phyloP scores from a whole-genome alignment of 1,140 invertebrate species.

The Drosophila leontia region DNA sequence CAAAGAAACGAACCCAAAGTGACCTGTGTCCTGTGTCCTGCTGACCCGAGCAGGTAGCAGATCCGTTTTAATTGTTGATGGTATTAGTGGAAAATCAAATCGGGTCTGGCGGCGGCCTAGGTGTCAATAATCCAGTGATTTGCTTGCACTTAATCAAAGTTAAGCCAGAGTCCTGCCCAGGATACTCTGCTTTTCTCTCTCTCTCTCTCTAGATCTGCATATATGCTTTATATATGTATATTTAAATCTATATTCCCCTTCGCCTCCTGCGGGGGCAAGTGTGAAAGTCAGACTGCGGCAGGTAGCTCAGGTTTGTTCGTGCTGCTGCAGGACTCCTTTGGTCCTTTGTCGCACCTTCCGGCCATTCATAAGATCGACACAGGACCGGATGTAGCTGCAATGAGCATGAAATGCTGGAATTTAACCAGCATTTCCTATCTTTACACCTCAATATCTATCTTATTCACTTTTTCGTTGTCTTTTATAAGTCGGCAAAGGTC shows the following conservation, averaged over 20 bases:
- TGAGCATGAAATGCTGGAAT: constrained; percentile 20
- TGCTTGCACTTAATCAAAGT: constrained; percentile 77
- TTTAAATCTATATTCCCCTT: not conserved
- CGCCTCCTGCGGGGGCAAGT: constrained; percentile 36
- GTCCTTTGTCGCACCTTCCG: constrained; percentile 58
- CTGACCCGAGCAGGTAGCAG: constrained; percentile 53
- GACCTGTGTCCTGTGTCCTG: not conserved
- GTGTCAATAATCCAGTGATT: constrained; percentile 80
- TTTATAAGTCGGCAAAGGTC: not conserved
- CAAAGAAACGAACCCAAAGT: not conserved
- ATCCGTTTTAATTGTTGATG: constrained; percentile 80
- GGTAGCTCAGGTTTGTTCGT: constrained; percentile 37
- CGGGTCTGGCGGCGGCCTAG: constrained; percentile 59
- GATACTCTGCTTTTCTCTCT: not conserved
- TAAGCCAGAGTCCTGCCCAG: constrained; percentile 40
- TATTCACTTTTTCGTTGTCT: not conserved
- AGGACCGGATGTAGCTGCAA: constrained; percentile 65
- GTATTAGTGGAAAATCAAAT: constrained; percentile 82
- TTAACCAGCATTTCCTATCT: constrained; percentile 3
- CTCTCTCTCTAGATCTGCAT: not conserved
- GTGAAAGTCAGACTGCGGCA: constrained; percentile 58
- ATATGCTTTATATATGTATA: not conserved
- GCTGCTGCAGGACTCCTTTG: not conserved
- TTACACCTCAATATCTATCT: not conserved
- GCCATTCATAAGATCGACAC: constrained; percentile 55